These are phyloP conservation scores for Agrochola litura DNA, from an alignment of 2,888 invertebrate genomes.

Conservation along the genomic window DNA sequence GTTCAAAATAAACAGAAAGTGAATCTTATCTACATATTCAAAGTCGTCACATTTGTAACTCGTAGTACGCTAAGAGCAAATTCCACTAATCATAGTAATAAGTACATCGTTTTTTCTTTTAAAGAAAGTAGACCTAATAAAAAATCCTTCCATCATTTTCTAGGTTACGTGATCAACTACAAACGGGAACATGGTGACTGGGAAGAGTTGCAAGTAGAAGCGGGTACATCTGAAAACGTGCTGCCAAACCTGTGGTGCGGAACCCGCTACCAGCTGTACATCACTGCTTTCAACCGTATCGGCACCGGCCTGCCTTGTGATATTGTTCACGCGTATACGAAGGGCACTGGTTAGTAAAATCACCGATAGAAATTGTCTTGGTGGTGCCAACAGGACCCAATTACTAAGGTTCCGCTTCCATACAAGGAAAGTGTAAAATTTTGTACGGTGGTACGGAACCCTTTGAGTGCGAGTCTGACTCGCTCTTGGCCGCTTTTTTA, in stretches of 20 bases:
- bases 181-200: conserved; percentile 97
- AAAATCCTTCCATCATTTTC: neutral
- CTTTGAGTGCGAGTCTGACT: neutral
- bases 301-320: conserved; percentile 97
- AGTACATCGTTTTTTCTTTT: neutral
- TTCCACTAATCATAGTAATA: too few relatives aligned
- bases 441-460: neutral
- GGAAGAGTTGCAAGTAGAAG: conserved; percentile 97
- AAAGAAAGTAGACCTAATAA: neutral
- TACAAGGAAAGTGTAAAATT: neutral
- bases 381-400: neutral
- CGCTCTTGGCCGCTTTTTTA: neutral
- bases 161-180: conserved; percentile 97
- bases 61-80: neutral
- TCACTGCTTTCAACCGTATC: conserved; percentile 97
- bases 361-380: neutral
- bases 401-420: neutral
- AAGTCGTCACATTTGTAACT: neutral
- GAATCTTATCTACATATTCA: neutral
- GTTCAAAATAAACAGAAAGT: neutral
- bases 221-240: conserved; percentile 94
- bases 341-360: conserved; percentile 92
- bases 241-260: conserved; percentile 96
- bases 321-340: conserved; percentile 95
- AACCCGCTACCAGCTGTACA: conserved; percentile 96